Evolutionary conservation across 2,888 invertebrate species (phyloP).

Genomic region (Eupithecia vulgata): DNA sequence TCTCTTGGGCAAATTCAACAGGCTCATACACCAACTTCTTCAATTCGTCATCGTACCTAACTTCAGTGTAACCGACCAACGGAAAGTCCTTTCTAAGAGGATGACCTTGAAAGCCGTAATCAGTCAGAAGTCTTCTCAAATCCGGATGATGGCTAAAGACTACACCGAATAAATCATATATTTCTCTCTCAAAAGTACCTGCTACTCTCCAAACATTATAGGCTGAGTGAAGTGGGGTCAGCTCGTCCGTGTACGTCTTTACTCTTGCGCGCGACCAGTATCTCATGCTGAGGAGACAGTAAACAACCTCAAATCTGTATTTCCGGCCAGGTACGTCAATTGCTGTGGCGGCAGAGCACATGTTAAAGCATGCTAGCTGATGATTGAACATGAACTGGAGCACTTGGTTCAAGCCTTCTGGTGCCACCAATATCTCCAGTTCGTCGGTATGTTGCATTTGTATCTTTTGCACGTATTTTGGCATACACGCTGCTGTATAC

Average conservation of each 20-base stretch:
- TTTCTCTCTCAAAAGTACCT: slow-evolving; percentile 69
- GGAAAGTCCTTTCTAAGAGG: slow-evolving; percentile 78
- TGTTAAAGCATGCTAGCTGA: slow-evolving; percentile 71
- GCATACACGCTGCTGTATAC: slow-evolving; percentile 73
- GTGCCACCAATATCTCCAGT: slow-evolving; percentile 69
- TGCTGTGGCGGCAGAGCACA: slow-evolving; percentile 65
- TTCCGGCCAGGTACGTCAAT: slow-evolving; percentile 71
- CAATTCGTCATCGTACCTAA: slow-evolving; percentile 75
- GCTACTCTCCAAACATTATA: slow-evolving; percentile 60
- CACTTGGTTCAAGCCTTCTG: slow-evolving; percentile 69
- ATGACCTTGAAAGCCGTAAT: slow-evolving; percentile 76
- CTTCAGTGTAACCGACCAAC: slow-evolving; percentile 71
- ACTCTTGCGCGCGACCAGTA: slow-evolving; percentile 61
- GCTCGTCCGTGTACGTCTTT: slow-evolving; percentile 75
- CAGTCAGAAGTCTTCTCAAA: slow-evolving; percentile 72
- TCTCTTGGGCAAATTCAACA: slow-evolving; percentile 71
- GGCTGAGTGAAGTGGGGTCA: slow-evolving; percentile 71
- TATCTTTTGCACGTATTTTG: slow-evolving; percentile 74
- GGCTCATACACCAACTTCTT: slow-evolving; percentile 78
- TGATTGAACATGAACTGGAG: slow-evolving; percentile 68
- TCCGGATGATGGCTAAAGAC: slow-evolving; percentile 76
- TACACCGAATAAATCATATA: slow-evolving; percentile 75
- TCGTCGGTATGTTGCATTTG: slow-evolving; percentile 73
- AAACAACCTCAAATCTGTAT: slow-evolving; percentile 72
- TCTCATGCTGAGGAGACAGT: slow-evolving; percentile 65